Conservation (phyloP, 2,888 invertebrate species). For the Apocheima hispidaria region DNA sequence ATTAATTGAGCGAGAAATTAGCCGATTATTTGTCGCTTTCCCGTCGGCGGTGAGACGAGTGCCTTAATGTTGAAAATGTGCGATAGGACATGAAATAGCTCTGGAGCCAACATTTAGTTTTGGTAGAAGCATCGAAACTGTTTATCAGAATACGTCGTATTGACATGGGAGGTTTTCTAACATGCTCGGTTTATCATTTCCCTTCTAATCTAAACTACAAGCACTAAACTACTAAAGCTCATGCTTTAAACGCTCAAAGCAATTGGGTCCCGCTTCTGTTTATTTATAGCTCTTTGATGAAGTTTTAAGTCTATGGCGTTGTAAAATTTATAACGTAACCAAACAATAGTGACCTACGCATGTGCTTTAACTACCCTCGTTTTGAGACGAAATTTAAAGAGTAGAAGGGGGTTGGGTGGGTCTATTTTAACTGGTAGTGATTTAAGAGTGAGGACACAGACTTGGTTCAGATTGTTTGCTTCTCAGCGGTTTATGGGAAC, state of each 20-base stretch:
- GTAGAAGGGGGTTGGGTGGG: conserved; percentile 43
- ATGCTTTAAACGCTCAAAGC: conserved; percentile 47
- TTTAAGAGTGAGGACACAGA: conserved; percentile 66
- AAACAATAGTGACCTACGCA: conserved; percentile 48
- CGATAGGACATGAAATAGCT: too few species aligned
- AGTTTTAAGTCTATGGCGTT: conserved; percentile 68
- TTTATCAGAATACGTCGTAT: not conserved
- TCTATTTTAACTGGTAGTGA: conserved; percentile 58
- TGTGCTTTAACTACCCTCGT: conserved; percentile 19
- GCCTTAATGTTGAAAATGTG: too few species aligned
- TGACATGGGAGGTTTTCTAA: conserved; percentile 3
- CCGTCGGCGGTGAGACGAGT: too few species aligned
- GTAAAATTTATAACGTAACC: conserved; percentile 66
- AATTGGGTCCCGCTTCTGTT: conserved; percentile 53
- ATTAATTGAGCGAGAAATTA: too few species aligned
- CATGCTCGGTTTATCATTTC: conserved; percentile 10
- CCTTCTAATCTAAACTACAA: conserved; percentile 44
- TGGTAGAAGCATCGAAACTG: not conserved
- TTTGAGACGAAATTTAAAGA: conserved; percentile 27
- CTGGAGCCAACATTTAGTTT: too few species aligned
- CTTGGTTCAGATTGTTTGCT: conserved; percentile 73
- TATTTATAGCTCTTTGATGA: conserved; percentile 74
- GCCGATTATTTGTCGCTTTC: too few species aligned
- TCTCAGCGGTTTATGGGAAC: conserved; percentile 76
- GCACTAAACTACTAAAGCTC: conserved; percentile 40